Percentiles rank a stretch among this genome's conserved stretches.
Conservation (phyloP, 1,140 invertebrate genomes). For the Ceratoteleas bidentatus region DNA sequence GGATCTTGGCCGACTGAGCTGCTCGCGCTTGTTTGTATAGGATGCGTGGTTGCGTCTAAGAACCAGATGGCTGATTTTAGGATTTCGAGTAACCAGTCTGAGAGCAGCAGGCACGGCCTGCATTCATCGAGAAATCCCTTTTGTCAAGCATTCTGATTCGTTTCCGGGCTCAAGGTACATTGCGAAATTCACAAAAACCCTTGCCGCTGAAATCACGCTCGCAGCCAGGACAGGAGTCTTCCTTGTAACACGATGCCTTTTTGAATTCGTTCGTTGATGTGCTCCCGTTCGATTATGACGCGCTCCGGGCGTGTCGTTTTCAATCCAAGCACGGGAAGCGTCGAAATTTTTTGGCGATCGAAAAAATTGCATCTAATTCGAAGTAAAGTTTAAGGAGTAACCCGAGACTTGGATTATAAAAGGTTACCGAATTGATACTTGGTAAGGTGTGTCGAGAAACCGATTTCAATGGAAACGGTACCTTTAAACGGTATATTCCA, state of each 20-base stretch:
- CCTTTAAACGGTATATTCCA: too few relatives aligned
- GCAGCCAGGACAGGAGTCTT: slow-evolving; percentile 44
- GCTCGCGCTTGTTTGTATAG: slow-evolving; percentile 42
- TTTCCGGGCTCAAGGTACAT: slow-evolving; percentile 58
- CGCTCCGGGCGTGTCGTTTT: slow-evolving; percentile 45
- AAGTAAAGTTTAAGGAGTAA: too few relatives aligned
- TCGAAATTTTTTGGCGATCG: too few relatives aligned
- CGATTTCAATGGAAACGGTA: too few relatives aligned
- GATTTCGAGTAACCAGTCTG: slow-evolving; percentile 26
- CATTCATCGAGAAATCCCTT: slow-evolving; percentile 56
- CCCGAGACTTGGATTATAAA: too few relatives aligned
- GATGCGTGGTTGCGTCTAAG: slow-evolving; percentile 35
- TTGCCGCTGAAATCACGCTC: slow-evolving; percentile 37
- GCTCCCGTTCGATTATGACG: slow-evolving; percentile 37
- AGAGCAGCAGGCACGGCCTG: slow-evolving; percentile 28
- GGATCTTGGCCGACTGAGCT: slow-evolving; percentile 1
- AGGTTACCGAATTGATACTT: too few relatives aligned
- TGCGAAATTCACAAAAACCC: slow-evolving; percentile 64
- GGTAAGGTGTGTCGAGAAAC: too few relatives aligned
- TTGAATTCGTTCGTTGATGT: slow-evolving; percentile 14
- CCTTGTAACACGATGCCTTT: slow-evolving; percentile 52
- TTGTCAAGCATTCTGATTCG: slow-evolving; percentile 61
- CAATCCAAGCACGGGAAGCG: too few relatives aligned
- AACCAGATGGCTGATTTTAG: slow-evolving; percentile 50
- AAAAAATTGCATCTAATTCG: too few relatives aligned